Base-by-base conservation (phyloP, 2,113 vertebrate genomes). In the Hirundichthys speculiger region DNA sequence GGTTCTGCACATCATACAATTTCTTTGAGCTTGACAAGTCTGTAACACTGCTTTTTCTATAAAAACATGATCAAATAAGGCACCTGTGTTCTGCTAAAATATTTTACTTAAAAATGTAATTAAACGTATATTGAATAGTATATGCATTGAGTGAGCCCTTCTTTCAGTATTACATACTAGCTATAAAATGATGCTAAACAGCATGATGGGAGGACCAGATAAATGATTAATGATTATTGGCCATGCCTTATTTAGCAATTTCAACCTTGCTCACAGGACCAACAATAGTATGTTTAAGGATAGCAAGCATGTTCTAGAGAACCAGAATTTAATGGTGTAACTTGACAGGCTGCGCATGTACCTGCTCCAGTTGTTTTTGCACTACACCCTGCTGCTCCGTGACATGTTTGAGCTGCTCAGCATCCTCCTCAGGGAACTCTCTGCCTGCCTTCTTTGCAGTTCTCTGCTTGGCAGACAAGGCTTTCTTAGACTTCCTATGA, bases 331-430 rank as follows among this genome's bases (percentile, higher is more conserved):
- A 59, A 34, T 64, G 27, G 42, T 56, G 43, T 51, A 74, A 59
- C 40, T 64, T 59, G 77, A 80, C 73, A 75, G 73, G 65, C 60
- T n/a, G 1, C 71, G 62, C 47, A 72, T 77, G 82, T 93, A 99
- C 97, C 96, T 98, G 97, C 80, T 99, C 98, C 16, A 99, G 94
- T 83, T 98, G 96, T 71, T 97, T 99, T 54, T 99, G 98, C 73
- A 99, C 97, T 92, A 98, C 93, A 57, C 95, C 96, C 67, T 99
- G 98, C 90, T 99, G 98, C 87, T 99, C 98, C 3, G 97, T 99
- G 55, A 99, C 95, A 5, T 98, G 95, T 77, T 98, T 99, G 38
- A 99, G 94, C 79, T 99, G 98, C 62, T 99, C 97, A 1, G 96
- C 95, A 14, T 99, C 98, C 68, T 99, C 97, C 74, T 99, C 98